phyloP scores from a whole-genome alignment of 2,797 vertebrate species.

The Coregonus sp. region DNA sequence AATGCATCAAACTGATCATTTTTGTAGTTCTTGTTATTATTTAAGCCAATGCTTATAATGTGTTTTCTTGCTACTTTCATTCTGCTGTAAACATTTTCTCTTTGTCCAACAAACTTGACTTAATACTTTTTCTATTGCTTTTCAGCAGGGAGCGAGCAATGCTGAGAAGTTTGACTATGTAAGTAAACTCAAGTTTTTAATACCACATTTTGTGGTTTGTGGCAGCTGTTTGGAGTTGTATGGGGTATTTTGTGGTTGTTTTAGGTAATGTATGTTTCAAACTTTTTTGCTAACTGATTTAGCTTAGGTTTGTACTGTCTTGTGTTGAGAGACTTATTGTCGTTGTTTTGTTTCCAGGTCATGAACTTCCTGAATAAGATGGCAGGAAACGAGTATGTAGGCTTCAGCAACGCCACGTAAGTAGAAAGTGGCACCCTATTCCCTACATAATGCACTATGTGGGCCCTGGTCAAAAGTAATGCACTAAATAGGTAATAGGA shows the following conservation, averaged over 20 bases:
- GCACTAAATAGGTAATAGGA: not conserved
- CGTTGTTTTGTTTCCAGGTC: conserved; percentile 75
- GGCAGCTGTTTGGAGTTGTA: too few species aligned
- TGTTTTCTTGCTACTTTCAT: not conserved
- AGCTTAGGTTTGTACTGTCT: not conserved
- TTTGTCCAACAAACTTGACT: conserved; percentile 4
- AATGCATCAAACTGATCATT: not conserved
- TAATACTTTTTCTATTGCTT: conserved; percentile 52
- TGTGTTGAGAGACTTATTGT: not conserved
- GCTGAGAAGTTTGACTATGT: conserved; percentile 99
- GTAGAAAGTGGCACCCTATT: conserved; percentile 49
- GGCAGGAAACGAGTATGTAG: conserved; percentile 97
- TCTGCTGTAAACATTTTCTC: not conserved
- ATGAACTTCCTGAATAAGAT: conserved; percentile 99
- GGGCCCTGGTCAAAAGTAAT: not conserved
- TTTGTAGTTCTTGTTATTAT: not conserved
- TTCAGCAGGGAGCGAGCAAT: conserved; percentile 94
- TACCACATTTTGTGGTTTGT: not conserved
- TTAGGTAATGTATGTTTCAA: not conserved
- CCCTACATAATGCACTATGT: not conserved
- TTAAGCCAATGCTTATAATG: not conserved
- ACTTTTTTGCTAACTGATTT: not conserved
- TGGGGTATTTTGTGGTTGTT: not conserved
- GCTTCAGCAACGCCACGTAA: conserved; percentile 99
- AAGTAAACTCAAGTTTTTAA: conserved; percentile 69